A percentile compares a stretch with the other conserved stretches of the same genome.
These are phyloP conservation scores for Chondrosia reniformis DNA, from an alignment of 37 sponge, comb jelly and placozoan genomes.

Conservation along the genomic window DNA sequence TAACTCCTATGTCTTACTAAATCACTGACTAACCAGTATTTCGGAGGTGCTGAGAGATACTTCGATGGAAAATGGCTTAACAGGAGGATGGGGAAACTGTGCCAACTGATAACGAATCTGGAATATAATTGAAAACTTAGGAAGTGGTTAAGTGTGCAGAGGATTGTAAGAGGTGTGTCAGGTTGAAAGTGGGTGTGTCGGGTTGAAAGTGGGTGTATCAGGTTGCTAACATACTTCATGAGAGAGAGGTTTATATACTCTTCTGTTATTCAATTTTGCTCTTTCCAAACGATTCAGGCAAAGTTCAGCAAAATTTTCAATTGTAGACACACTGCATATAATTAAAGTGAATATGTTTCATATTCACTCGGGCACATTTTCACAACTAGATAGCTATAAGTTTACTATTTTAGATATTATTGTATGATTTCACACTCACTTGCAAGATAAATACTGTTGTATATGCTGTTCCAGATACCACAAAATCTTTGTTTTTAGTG, in stretches of 20 bases:
- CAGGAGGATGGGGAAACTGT: conserved; percentile 4
- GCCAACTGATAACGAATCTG: not conserved
- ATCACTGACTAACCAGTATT: not conserved
- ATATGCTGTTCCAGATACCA: conserved; percentile 7
- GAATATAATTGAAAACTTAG: too few relatives aligned
- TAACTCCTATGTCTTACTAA: too few relatives aligned
- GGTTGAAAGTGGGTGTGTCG: too few relatives aligned
- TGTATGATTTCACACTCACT: not conserved
- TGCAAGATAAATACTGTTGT: not conserved
- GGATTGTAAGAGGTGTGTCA: too few relatives aligned
- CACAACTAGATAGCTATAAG: too few relatives aligned
- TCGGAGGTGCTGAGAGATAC: not conserved
- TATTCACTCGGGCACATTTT: too few relatives aligned
- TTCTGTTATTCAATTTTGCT: not conserved
- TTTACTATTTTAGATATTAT: too few relatives aligned
- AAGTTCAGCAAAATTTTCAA: not conserved
- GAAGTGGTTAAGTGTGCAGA: too few relatives aligned
- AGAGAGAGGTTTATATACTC: not conserved
- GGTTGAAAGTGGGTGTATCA: too few relatives aligned
- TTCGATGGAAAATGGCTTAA: not conserved
- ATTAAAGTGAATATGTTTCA: too few relatives aligned
- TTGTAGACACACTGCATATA: too few relatives aligned
- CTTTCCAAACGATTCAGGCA: not conserved
- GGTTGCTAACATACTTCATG: not conserved
- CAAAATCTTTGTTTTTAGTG: not conserved